Evolutionary conservation across 2,797 vertebrate species (phyloP).

Genomic region (Muraenolepis orangiensis): DNA sequence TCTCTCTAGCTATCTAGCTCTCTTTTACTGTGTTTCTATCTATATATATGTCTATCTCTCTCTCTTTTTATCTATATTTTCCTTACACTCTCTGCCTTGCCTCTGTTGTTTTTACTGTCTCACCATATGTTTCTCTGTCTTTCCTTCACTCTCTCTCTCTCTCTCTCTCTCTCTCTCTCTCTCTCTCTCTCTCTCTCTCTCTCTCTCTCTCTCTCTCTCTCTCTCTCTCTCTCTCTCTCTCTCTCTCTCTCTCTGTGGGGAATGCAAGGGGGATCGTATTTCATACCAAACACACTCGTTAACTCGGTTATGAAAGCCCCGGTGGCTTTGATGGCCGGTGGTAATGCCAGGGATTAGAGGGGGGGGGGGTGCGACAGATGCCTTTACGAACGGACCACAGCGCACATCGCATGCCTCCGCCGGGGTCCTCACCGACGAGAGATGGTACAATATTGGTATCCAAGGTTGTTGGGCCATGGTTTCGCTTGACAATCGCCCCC

Average conservation of each 20-base stretch:
- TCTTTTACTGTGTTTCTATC: not conserved
- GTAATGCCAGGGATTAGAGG: slow-evolving; percentile 57
- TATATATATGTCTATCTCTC: not conserved
- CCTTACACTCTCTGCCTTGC: not conserved
- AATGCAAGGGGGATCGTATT: slow-evolving; percentile 56
- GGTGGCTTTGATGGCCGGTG: slow-evolving; percentile 57
- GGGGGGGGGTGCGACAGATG: slow-evolving; percentile 64
- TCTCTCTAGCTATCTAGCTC: too few relatives aligned
- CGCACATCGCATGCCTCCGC: slow-evolving; percentile 47
- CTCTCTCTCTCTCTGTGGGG: slow-evolving; percentile 38
- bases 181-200: slow-evolving; percentile 21
- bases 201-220: not conserved
- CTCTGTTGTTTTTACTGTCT: not conserved
- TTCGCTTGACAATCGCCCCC: too few relatives aligned
- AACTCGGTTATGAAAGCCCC: slow-evolving; percentile 69
- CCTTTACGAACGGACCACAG: slow-evolving; percentile 56
- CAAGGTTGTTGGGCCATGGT: too few relatives aligned
- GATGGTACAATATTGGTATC: slow-evolving; percentile 37
- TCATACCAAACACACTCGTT: slow-evolving; percentile 64
- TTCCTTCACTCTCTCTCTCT: not conserved
- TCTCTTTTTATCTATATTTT: not conserved
- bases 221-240: not conserved
- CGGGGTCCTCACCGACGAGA: slow-evolving; percentile 39
- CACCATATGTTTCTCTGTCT: not conserved
- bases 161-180: not conserved